Conservation (phyloP, 2,797 vertebrate species). For the Buphagus erythrorhynchus region DNA sequence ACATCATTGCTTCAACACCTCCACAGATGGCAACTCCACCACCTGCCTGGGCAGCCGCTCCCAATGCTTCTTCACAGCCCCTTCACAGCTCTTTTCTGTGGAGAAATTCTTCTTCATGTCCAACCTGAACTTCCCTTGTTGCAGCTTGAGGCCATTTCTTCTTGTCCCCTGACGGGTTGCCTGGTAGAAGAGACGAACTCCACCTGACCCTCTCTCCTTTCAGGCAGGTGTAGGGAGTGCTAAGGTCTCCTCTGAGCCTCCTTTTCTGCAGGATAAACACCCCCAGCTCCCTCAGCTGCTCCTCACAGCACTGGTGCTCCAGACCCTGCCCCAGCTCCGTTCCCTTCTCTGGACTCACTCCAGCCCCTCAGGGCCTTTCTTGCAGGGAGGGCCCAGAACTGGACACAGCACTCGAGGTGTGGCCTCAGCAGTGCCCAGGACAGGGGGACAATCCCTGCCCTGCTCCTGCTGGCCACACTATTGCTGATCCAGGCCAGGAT, state of each 20-base stretch:
- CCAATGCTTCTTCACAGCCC: too few relatives aligned
- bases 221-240: rapidly evolving
- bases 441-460: neutral
- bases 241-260: rapidly evolving
- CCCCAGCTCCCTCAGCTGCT: neutral
- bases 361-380: neutral
- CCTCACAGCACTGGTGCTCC: neutral
- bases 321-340: neutral
- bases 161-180: rapidly evolving
- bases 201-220: too few relatives aligned
- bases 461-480: neutral
- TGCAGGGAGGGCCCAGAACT: neutral
- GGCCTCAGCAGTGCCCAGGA: neutral
- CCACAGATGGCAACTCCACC: rapidly evolving
- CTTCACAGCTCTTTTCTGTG: neutral
- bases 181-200: neutral
- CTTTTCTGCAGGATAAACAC: neutral
- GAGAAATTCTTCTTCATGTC: neutral
- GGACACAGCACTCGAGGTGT: neutral
- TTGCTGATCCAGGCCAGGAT: neutral
- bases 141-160: neutral
- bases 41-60: neutral
- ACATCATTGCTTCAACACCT: neutral
- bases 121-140: neutral
- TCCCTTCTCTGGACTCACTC: neutral